Evolutionary conservation across 2,113 vertebrate species (phyloP).

Genomic region (Apodemus sylvaticus): DNA sequence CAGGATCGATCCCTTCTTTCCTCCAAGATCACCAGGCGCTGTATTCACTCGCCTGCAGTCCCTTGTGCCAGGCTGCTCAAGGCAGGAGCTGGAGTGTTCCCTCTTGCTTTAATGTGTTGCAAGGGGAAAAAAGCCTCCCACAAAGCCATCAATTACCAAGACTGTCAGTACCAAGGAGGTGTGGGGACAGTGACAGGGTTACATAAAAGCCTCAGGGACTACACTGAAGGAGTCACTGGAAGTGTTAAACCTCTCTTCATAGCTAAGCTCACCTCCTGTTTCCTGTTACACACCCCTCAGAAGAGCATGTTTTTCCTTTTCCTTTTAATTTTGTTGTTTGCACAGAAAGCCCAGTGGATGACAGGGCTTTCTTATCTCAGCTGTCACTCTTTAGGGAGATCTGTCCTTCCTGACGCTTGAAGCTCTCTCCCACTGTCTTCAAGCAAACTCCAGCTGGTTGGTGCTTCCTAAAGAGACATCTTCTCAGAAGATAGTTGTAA

Average conservation of each 20-base stretch:
- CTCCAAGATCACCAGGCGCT: slow-evolving; percentile 59
- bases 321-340: slow-evolving; percentile 43
- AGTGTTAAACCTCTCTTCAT: background rate
- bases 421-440: background rate
- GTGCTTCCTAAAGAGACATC: background rate
- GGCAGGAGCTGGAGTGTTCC: background rate
- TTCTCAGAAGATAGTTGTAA: background rate
- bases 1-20: slow-evolving; percentile 84
- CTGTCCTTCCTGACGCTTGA: rapidly evolving
- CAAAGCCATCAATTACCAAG: slow-evolving; percentile 71
- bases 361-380: background rate
- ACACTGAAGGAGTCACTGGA: slow-evolving; percentile 17
- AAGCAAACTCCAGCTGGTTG: background rate
- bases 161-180: slow-evolving; percentile 63
- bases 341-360: background rate
- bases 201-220: slow-evolving; percentile 65
- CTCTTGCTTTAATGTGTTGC: slow-evolving; percentile 52
- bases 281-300: background rate
- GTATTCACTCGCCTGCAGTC: slow-evolving; percentile 72
- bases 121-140: slow-evolving; percentile 41
- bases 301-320: slow-evolving; percentile 42
- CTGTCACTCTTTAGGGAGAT: background rate
- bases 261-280: background rate
- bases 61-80: slow-evolving; percentile 42
- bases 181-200: slow-evolving; percentile 61